Evolutionary conservation across 2,888 invertebrate genomes (phyloP).

Genomic region (Ophion costatus): DNA sequence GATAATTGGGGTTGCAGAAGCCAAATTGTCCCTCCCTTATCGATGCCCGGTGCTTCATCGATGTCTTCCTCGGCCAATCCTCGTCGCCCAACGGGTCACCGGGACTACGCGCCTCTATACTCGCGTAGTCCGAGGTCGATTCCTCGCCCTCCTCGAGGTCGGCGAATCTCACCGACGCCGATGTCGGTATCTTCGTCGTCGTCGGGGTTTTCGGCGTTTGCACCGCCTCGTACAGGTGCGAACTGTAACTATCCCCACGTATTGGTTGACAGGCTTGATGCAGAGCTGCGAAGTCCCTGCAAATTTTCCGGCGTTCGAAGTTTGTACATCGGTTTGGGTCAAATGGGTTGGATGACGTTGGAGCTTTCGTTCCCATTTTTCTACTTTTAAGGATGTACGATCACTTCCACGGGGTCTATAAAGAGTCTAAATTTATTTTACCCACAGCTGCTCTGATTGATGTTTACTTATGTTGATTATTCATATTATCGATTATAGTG

Average conservation of each 20-base stretch:
- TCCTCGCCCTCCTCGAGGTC: constrained; percentile 85
- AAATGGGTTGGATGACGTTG: too few species aligned
- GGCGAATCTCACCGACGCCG: constrained; percentile 86
- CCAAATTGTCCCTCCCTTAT: constrained; percentile 86
- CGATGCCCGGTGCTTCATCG: constrained; percentile 73
- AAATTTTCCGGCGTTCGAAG: not conserved
- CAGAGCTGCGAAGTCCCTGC: constrained; percentile 83
- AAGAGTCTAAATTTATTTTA: too few species aligned
- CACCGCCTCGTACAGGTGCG: constrained; percentile 86
- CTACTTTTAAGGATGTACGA: too few species aligned
- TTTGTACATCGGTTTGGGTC: not conserved
- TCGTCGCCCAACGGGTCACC: constrained; percentile 82
- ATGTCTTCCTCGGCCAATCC: constrained; percentile 72
- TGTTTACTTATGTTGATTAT: too few species aligned
- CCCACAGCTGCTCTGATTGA: too few species aligned
- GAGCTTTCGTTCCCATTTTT: too few species aligned
- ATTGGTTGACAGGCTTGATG: constrained; percentile 85
- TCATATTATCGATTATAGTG: too few species aligned
- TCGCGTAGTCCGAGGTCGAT: constrained; percentile 91
- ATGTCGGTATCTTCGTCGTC: constrained; percentile 84
- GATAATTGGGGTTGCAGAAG: constrained; percentile 91
- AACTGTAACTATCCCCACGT: constrained; percentile 85
- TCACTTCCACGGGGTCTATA: too few species aligned
- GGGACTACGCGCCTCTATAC: constrained; percentile 86
- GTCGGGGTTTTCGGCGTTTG: constrained; percentile 82